phyloP scores from a whole-genome alignment of 2,888 invertebrate genomes.

The Apodemia duryi region DNA sequence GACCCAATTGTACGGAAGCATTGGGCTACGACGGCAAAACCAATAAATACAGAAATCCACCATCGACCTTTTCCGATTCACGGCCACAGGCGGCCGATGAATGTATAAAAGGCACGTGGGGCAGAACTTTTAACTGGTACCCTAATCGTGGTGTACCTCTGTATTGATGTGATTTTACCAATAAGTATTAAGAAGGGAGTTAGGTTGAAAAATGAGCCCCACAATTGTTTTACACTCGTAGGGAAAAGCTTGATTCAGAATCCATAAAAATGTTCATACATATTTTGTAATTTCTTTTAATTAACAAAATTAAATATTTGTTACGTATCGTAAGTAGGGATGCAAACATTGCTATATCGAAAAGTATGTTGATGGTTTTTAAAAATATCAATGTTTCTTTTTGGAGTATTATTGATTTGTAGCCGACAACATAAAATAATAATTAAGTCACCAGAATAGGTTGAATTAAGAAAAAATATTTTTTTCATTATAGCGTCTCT shows the following conservation, averaged over 20 bases:
- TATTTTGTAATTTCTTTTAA: not conserved
- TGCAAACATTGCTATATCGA: not conserved
- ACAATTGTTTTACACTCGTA: conserved; percentile 38
- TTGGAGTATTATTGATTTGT: too few species aligned
- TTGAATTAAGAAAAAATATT: too few species aligned
- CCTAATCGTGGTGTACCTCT: conserved; percentile 52
- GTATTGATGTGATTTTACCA: conserved; percentile 49
- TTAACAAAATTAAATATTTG: not conserved
- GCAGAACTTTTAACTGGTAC: conserved; percentile 53
- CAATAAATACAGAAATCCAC: conserved; percentile 73
- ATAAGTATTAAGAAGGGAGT: conserved; percentile 39
- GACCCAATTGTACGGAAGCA: conserved; percentile 74
- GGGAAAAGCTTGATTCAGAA: conserved; percentile 41
- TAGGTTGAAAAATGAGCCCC: conserved; percentile 53
- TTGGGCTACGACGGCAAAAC: conserved; percentile 66
- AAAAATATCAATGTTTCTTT: too few species aligned
- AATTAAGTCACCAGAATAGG: too few species aligned
- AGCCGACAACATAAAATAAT: too few species aligned
- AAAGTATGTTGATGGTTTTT: too few species aligned
- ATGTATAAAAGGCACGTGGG: conserved; percentile 58
- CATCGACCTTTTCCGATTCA: conserved; percentile 56
- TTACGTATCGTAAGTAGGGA: not conserved
- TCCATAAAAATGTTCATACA: conserved; percentile 22
- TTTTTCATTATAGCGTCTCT: too few species aligned
- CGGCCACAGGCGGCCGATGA: conserved; percentile 49